Percentiles rank a stretch among this genome's conserved stretches.
Conservation (phyloP, 2,797 vertebrate species). For the Paramormyrops hopkinsi region DNA sequence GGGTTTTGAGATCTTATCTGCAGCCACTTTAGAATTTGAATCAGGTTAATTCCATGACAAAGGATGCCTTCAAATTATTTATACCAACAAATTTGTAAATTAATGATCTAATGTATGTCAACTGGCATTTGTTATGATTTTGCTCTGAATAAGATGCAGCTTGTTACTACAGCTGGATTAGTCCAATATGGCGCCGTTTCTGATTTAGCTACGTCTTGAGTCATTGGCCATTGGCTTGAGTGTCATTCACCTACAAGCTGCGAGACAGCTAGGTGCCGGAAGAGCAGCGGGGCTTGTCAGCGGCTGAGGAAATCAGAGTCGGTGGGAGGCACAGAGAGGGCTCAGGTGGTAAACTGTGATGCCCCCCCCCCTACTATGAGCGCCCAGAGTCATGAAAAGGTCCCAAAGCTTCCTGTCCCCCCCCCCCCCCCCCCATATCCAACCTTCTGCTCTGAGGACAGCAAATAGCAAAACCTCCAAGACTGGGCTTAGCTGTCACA, state of each 20-base stretch:
- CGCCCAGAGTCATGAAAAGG: background rate
- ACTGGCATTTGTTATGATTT: background rate
- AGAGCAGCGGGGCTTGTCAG: background rate
- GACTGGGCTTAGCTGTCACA: background rate
- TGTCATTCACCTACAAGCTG: background rate
- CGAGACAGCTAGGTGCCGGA: background rate
- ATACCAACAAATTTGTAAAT: background rate
- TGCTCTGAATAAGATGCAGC: background rate
- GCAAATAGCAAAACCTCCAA: background rate
- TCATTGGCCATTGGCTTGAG: background rate
- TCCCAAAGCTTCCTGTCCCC: background rate
- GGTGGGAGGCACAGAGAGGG: background rate
- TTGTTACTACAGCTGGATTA: background rate
- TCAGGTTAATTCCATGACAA: background rate
- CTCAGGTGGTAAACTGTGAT: background rate
- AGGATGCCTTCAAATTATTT: background rate
- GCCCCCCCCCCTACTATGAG: background rate
- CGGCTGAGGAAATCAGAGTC: background rate
- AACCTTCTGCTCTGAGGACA: background rate
- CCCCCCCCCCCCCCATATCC: background rate
- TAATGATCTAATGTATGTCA: background rate
- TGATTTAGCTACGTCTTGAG: background rate
- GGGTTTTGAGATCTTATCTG: background rate
- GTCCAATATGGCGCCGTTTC: background rate
- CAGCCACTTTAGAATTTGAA: background rate